A percentile compares a stretch with the other conserved stretches of the same genome.
phyloP scores from a whole-genome alignment of 2,888 invertebrate genomes.

The Pristionchus entomophagus region DNA sequence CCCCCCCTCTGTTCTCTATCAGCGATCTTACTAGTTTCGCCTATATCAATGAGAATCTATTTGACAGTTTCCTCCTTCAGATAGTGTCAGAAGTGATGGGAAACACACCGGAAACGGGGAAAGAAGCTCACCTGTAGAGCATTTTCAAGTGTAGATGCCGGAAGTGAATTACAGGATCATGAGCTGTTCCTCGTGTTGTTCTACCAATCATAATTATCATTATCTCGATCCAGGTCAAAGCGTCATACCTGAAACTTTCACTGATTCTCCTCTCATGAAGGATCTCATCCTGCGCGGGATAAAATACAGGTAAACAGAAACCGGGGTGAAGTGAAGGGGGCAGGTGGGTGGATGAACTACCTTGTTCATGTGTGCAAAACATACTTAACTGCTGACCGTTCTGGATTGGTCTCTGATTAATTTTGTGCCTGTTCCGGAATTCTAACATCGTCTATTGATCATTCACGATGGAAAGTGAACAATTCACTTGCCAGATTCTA shows the following conservation, averaged over 20 bases:
- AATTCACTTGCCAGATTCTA: no score
- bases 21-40: not conserved
- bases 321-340: conserved; percentile 2
- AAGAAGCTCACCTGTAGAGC: conserved; percentile 10
- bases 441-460: no score
- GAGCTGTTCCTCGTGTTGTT: not conserved
- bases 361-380: no score
- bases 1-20: conserved; percentile 18
- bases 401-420: not conserved
- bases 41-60: not conserved
- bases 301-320: no score
- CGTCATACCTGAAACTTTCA: conserved; percentile 8
- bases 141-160: not conserved
- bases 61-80: not conserved
- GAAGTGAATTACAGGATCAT: not conserved
- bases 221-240: conserved; percentile 1
- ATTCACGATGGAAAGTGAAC: no score
- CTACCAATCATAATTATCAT: conserved; percentile 10
- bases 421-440: no score
- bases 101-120: not conserved
- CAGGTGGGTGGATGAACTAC: not conserved
- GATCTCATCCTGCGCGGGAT: not conserved
- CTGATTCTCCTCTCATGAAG: not conserved
- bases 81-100: not conserved
- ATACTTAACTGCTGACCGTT: not conserved